Conservation (phyloP, 1,140 invertebrate genomes). For the Vanessa tameamea region DNA sequence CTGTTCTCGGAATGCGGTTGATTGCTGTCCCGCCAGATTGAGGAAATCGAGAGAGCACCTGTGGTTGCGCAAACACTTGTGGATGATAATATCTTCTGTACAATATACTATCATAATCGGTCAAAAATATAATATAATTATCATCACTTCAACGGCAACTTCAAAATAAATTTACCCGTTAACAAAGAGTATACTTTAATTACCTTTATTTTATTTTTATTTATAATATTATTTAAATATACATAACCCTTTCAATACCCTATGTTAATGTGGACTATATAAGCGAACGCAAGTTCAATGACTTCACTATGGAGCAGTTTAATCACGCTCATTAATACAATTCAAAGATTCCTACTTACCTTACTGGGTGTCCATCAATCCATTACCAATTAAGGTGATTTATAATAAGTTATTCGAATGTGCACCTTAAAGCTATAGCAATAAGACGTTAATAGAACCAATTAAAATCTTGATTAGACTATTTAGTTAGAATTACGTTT, state of each 20-base stretch:
- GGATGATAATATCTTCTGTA: too few relatives aligned
- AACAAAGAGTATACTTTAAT: too few relatives aligned
- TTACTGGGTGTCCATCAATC: slow-evolving; percentile 20
- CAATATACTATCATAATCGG: too few relatives aligned
- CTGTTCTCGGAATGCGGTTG: too few relatives aligned
- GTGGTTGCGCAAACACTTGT: too few relatives aligned
- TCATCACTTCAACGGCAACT: too few relatives aligned
- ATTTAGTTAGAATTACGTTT: neutral
- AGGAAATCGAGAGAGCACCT: too few relatives aligned
- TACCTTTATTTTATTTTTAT: too few relatives aligned
- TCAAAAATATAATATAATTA: too few relatives aligned
- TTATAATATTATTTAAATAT: too few relatives aligned
- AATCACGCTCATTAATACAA: slow-evolving; percentile 31
- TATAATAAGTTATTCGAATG: neutral
- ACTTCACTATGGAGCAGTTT: slow-evolving; percentile 15
- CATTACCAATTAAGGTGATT: slow-evolving; percentile 17
- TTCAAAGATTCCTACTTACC: slow-evolving; percentile 18
- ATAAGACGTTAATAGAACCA: neutral
- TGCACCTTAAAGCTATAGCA: neutral
- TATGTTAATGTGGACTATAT: slow-evolving; percentile 11
- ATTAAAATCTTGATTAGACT: neutral
- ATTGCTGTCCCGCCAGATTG: too few relatives aligned
- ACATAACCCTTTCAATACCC: neutral
- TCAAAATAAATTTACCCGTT: too few relatives aligned
- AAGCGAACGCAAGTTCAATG: slow-evolving; percentile 6